These are phyloP conservation scores for Isaurus tuberculatus DNA, from an alignment of 92 coral and sea anemone genomes.

Conservation along the genomic window DNA sequence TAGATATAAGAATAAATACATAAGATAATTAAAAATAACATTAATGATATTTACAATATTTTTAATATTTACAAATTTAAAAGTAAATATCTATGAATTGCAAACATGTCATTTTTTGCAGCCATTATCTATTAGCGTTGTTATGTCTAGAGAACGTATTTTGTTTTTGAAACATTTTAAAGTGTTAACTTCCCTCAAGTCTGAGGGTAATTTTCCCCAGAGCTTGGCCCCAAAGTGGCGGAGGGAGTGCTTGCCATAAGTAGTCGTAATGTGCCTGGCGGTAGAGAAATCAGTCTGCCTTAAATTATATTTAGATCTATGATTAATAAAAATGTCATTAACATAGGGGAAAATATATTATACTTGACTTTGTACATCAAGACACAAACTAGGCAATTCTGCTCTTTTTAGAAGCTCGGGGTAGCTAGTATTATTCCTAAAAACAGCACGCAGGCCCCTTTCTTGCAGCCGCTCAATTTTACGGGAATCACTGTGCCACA, in stretches of 20 bases:
- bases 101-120: no score
- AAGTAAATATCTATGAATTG: no score
- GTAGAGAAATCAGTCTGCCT: no score
- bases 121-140: slow-evolving; percentile 1
- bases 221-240: slow-evolving; percentile 6
- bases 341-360: not conserved
- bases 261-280: slow-evolving; percentile 4
- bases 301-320: slow-evolving; percentile 12
- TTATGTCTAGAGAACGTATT: slow-evolving; percentile 19
- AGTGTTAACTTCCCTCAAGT: not conserved
- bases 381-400: not conserved
- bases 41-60: no score
- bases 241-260: no score
- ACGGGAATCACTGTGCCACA: no score
- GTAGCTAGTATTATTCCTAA: slow-evolving; percentile 5
- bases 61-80: no score
- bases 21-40: no score
- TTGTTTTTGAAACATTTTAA: slow-evolving; percentile 5
- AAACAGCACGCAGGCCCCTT: no score
- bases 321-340: slow-evolving; percentile 8
- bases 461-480: no score
- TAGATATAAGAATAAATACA: no score
- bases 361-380: not conserved
- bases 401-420: slow-evolving; percentile 15
- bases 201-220: not conserved